phyloP scores from a whole-genome alignment of 2,113 vertebrate species.

The Triplophysa tibetana region DNA sequence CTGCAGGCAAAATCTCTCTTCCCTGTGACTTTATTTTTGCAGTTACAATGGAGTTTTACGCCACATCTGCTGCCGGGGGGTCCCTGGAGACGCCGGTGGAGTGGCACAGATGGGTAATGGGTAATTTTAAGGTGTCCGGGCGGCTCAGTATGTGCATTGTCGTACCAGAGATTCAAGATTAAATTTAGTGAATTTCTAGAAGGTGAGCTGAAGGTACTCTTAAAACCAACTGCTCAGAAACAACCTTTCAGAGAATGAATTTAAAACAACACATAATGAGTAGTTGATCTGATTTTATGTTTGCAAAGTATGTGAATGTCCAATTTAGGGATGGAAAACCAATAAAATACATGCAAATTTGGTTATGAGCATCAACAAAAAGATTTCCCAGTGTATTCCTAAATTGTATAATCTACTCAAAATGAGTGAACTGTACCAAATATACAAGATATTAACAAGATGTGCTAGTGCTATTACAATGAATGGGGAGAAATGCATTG shows the following conservation, averaged over 20 bases:
- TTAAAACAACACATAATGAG: background rate
- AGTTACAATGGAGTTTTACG: conserved; percentile 2
- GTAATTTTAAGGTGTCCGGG: conserved; percentile 34
- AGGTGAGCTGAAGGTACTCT: conserved; percentile 26
- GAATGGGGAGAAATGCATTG: no score
- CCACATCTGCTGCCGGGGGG: conserved; percentile 2
- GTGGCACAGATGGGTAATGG: conserved; percentile 43
- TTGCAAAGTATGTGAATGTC: background rate
- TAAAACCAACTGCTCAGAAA: conserved; percentile 7
- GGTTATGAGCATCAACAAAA: background rate
- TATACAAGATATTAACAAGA: no score
- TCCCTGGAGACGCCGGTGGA: conserved; percentile 21
- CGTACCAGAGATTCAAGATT: conserved; percentile 27
- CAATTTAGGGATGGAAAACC: background rate
- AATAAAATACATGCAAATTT: background rate
- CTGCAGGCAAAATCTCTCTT: conserved; percentile 15
- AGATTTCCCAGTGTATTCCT: no score
- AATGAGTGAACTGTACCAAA: no score
- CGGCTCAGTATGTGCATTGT: conserved; percentile 2
- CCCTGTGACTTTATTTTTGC: conserved; percentile 9
- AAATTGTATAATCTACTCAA: no score
- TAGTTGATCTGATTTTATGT: conserved; percentile 3
- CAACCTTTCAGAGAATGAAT: background rate
- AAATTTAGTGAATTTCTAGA: conserved; percentile 20
- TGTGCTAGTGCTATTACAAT: no score